phyloP scores from a whole-genome alignment of 2,113 vertebrate genomes.

The Podarcis muralis region DNA sequence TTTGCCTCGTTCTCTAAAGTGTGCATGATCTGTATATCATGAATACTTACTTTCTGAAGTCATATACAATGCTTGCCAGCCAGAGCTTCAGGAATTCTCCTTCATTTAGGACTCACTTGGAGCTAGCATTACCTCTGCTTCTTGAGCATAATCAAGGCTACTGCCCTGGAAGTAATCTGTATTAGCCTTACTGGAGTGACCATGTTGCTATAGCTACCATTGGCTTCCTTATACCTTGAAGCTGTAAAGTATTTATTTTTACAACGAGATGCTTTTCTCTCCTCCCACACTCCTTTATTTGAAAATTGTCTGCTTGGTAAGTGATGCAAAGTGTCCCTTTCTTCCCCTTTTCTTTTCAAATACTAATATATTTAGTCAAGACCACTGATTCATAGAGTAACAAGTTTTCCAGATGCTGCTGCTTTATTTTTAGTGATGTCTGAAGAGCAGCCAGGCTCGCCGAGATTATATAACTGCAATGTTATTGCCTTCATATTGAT shows the following conservation, averaged over 20 bases:
- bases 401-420: constrained; percentile 15
- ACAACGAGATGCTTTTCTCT: constrained; percentile 58
- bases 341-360: constrained; percentile 22
- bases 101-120: constrained; percentile 70
- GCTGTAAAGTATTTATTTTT: constrained; percentile 68
- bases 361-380: constrained; percentile 33
- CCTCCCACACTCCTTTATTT: background rate
- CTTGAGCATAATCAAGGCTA: constrained; percentile 75
- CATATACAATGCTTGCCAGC: constrained; percentile 52
- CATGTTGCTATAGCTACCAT: constrained; percentile 81
- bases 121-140: constrained; percentile 76
- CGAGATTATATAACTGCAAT: rapidly evolving
- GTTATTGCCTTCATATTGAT: background rate
- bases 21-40: background rate
- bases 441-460: constrained; percentile 8
- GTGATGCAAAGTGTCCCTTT: constrained; percentile 31
- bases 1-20: background rate
- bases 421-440: constrained; percentile 30
- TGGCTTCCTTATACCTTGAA: constrained; percentile 66
- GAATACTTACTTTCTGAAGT: constrained; percentile 33
- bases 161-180: constrained; percentile 78
- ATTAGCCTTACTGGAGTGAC: constrained; percentile 74
- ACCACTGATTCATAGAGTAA: constrained; percentile 23
- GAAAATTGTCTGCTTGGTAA: constrained; percentile 37
- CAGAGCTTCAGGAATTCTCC: constrained; percentile 49